These are phyloP conservation scores for Heteromyza rotundicornis DNA, from an alignment of 2,888 invertebrate genomes.

Conservation along the genomic window DNA sequence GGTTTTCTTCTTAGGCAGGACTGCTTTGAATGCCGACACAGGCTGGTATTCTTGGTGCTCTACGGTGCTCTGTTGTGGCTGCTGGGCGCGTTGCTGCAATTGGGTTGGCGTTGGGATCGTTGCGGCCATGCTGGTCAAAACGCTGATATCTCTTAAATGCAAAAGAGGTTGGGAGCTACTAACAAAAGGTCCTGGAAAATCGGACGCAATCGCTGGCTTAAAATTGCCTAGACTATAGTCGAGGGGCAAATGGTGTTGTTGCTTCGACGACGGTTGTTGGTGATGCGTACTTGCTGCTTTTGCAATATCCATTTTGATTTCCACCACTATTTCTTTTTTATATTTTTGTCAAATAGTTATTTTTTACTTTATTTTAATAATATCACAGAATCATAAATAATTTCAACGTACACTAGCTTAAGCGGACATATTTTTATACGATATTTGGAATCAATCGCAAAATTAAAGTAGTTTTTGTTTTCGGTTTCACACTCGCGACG, in stretches of 20 bases:
- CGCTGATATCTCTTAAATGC: conserved; percentile 56
- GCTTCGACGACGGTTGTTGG: conserved; percentile 24
- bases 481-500: conserved; percentile 28
- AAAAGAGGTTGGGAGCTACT: conserved; percentile 45
- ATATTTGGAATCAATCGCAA: neutral
- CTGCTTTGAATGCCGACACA: conserved; percentile 62
- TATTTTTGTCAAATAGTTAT: conserved; percentile 4
- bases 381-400: conserved; percentile 23
- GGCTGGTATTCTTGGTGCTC: conserved; percentile 48
- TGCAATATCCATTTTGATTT: conserved; percentile 50
- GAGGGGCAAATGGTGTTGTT: conserved; percentile 54
- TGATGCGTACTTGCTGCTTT: conserved; percentile 39
- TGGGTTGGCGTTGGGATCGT: conserved; percentile 53
- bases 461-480: conserved; percentile 5
- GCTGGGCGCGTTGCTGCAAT: conserved; percentile 52
- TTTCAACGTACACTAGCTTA: neutral
- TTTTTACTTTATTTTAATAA: conserved; percentile 11
- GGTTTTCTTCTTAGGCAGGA: conserved; percentile 60
- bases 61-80: conserved; percentile 33
- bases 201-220: conserved; percentile 54
- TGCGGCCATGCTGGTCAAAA: conserved; percentile 51
- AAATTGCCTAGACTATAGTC: conserved; percentile 60
- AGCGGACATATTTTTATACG: conserved; percentile 16
- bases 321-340: conserved; percentile 13
- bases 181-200: conserved; percentile 54